phyloP scores from a whole-genome alignment of 2,888 invertebrate genomes.

The Mythimna loreyi region DNA sequence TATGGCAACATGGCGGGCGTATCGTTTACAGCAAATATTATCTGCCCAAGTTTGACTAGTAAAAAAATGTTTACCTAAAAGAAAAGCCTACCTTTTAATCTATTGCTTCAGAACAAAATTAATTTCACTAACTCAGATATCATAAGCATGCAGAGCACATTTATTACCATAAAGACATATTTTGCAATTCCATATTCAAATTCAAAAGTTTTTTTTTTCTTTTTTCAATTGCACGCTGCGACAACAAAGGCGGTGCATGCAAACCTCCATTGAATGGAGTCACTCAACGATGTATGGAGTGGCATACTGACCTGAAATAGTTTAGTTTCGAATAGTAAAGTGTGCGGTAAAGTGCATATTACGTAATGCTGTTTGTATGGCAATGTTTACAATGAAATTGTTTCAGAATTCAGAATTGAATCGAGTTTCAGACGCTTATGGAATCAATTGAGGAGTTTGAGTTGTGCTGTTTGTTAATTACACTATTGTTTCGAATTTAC shows the following conservation, averaged over 20 bases:
- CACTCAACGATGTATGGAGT: conserved; percentile 52
- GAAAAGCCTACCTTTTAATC: neutral
- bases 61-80: neutral
- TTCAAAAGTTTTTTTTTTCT: conserved; percentile 28
- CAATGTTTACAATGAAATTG: conserved; percentile 39
- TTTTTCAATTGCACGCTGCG: conserved; percentile 43
- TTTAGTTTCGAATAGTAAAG: conserved; percentile 51
- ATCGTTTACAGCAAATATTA: no score
- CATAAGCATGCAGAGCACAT: conserved; percentile 11
- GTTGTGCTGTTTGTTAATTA: conserved; percentile 10
- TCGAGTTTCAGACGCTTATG: conserved; percentile 16
- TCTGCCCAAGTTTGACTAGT: no score
- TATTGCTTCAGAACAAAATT: neutral
- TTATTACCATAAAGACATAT: conserved; percentile 30
- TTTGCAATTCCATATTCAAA: conserved; percentile 41
- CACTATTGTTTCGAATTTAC: neutral
- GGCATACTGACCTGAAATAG: conserved; percentile 59
- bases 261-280: conserved; percentile 52
- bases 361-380: conserved; percentile 28
- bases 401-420: conserved; percentile 18
- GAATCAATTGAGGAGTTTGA: conserved; percentile 28
- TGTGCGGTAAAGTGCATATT: conserved; percentile 43
- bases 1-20: no score
- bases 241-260: conserved; percentile 49
- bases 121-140: conserved; percentile 13